Evolutionary conservation across 2,888 invertebrate species (phyloP), one percentile per base, ranked within the genome.

Genomic region (Mechanitis mazaeus): DNA sequence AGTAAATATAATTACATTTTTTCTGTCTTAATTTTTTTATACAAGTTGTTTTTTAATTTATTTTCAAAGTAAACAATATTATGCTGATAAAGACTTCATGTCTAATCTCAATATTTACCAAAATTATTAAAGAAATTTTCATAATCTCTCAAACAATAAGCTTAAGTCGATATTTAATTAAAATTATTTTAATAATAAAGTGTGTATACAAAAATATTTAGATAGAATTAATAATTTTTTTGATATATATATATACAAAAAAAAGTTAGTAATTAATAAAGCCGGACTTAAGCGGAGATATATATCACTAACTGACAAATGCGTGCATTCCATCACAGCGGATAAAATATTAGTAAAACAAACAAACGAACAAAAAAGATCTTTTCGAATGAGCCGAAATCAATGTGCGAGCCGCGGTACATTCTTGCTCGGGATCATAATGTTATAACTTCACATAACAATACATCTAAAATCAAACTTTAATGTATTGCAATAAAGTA

Each of bases 311-410:
- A 74, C 85, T 89, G 89, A 90, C 89, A 90, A 90, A 90, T 90
- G 90, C 80, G 82, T 78, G 79, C 88, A 80, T 78, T 90, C 90
- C 88, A 87, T 89, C 89, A 89, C 82, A 81, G 76, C 84, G 77
- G 86, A 88, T 89, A 88, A 90, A 88, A 88, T 89, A 89, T 90
- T 89, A 87, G 86, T 89, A 88, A 90, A 90, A 90, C 90, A 90
- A 90, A 89, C 88, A 90, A 88, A 87, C 80, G 83, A 79, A 88
- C 83, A 87, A 88, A 89, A 89, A 89, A 86, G 75, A 84, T 79
- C 85, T 85, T 85, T 86, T 84, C 83, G 84, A 85, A 86, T 85
- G 85, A 86, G 84, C 87, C 89, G 87, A 89, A 90, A 90, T 90
- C 90, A 89, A 90, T 89, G 89, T 85, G 87, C 87, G 82, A 85